Percentiles rank a stretch among this genome's conserved stretches.
Conservation (phyloP, 1,140 invertebrate species). For the Diorhabda elongata region DNA sequence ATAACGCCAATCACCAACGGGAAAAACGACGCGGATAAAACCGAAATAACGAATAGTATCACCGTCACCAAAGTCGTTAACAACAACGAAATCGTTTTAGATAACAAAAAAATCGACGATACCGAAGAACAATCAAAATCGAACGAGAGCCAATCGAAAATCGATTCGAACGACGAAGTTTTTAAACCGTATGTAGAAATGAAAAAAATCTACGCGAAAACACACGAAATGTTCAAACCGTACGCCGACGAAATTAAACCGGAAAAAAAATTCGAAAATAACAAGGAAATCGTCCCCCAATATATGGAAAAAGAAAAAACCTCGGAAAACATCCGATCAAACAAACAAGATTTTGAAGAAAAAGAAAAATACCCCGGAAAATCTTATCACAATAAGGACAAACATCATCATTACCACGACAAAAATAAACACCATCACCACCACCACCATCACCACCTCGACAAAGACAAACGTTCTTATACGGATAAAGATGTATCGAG, state of each 20-base stretch:
- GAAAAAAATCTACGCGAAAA: slow-evolving; percentile 1
- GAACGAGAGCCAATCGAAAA: no score
- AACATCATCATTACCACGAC: neutral
- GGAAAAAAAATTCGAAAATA: neutral
- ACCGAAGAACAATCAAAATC: no score
- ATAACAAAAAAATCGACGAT: no score
- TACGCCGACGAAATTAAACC: slow-evolving; percentile 3
- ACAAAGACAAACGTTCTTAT: neutral
- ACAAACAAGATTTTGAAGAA: neutral
- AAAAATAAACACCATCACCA: no score
- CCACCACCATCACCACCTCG: neutral
- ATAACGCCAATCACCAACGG: slow-evolving; percentile 28
- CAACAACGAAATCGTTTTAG: slow-evolving; percentile 1
- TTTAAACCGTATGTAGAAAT: neutral
- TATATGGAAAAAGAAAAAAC: neutral
- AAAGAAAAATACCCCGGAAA: neutral
- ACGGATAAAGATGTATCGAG: neutral
- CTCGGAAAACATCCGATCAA: neutral
- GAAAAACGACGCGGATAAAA: slow-evolving; percentile 20
- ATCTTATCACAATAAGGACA: neutral
- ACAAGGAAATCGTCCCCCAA: neutral
- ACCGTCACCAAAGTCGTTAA: slow-evolving; percentile 30
- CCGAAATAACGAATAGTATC: slow-evolving; percentile 27
- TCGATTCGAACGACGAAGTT: no score
- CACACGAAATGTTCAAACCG: slow-evolving; percentile 11